Base-by-base conservation (phyloP, 1,140 invertebrate genomes). In the Acromyrmex heyeri region DNA sequence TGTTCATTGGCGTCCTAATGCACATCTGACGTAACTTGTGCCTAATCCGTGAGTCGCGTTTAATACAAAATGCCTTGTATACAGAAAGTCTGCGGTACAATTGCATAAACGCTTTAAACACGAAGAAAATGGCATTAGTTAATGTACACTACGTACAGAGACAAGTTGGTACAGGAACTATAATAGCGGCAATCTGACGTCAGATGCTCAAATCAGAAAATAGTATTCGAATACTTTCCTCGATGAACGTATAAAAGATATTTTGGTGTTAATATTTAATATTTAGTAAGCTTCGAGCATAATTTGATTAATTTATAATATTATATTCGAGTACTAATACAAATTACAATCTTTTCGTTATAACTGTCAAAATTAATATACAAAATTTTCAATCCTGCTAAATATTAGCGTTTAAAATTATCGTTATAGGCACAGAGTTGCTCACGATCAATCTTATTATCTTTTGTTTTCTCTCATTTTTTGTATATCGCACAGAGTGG, bases 21-120 rank as follows among this genome's bases (percentile, higher is more conserved):
- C 50, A 79, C 83, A 89, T 79, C 62, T 65, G 72, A 69, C 59
- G 87, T 86, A 75, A 90, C 57, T 48, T 67, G 30, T 65, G 24
- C 34, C 30, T 70, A 81, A 81, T 70, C 50, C 21, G 50, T n/a
- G 30, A 81, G 70, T 14, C 24, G 55, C 67, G 55, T 61, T 82
- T 61, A 73, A 82, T 34, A 14, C 48, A 67, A 53, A 67, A 69
- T 10, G 10, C 1, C 21, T 24, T 27, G 18, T 55, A 18, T 44
- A 57, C 21, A 14, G 21, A 38, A 81, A 70, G 10, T 59, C 16
- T 34, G 3, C 38, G 44, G 48, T 50, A 24, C 76, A 57, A 55
- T 79, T 70, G 44, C 21, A 34, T 21, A 55, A 70, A 21, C 34
- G 34, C 59, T 77, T 44, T 30, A 69, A 55, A 69, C 14, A 18